Percentiles rank a stretch among this genome's conserved stretches.
These are phyloP conservation scores for Caenorhabditis panamensis DNA, from an alignment of 2,888 invertebrate genomes.

Conservation along the genomic window DNA sequence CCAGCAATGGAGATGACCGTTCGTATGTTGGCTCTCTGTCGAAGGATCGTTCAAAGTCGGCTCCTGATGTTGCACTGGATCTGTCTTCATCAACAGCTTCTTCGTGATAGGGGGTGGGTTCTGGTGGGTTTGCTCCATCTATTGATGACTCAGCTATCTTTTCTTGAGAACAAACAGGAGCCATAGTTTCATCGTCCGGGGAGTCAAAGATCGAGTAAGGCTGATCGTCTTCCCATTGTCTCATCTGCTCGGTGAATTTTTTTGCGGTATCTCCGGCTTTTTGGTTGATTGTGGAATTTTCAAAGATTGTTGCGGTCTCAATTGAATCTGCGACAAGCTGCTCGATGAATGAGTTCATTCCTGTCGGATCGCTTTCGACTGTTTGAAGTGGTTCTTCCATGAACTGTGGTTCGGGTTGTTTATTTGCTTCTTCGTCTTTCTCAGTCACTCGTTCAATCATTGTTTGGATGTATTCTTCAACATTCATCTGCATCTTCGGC, in stretches of 20 bases:
- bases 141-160: too few species aligned
- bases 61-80: too few species aligned
- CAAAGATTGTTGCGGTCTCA: not conserved
- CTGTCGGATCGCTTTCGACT: not conserved
- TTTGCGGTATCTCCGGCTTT: too few species aligned
- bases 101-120: too few species aligned
- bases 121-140: too few species aligned
- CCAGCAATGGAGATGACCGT: not conserved
- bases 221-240: not conserved
- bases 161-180: too few species aligned
- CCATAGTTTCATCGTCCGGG: not conserved
- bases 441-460: conserved; percentile 46
- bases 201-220: not conserved
- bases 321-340: not conserved
- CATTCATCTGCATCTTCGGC: conserved; percentile 47
- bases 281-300: not conserved
- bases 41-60: not conserved
- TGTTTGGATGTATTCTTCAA: conserved; percentile 51
- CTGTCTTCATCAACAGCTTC: too few species aligned
- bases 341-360: not conserved
- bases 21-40: not conserved
- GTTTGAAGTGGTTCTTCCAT: not conserved
- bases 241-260: not conserved
- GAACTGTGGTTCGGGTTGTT: not conserved
- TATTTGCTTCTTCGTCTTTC: not conserved